Evolutionary conservation across 2,797 vertebrate species (phyloP).

Genomic region (Buphagus erythrorhynchus): DNA sequence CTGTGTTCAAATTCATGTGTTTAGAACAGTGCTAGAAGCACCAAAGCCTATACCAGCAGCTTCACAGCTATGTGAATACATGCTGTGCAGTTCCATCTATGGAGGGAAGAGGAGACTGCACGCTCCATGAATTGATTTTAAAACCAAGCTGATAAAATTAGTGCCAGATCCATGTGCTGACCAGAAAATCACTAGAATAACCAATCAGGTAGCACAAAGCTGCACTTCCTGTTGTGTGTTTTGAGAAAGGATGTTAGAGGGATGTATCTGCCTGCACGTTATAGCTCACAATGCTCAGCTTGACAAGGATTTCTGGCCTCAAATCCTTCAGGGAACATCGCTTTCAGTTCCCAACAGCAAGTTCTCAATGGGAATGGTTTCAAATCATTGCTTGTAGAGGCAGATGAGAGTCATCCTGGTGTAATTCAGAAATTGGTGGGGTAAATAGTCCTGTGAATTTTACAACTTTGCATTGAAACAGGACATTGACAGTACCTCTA

Average conservation of each 20-base stretch:
- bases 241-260: neutral
- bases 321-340: neutral
- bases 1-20: neutral
- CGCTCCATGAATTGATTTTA: neutral
- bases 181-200: neutral
- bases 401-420: neutral
- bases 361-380: neutral
- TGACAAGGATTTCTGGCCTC: neutral
- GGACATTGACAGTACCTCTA: neutral
- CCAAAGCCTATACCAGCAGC: neutral
- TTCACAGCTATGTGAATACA: neutral
- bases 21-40: neutral
- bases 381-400: neutral
- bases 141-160: neutral
- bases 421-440: neutral
- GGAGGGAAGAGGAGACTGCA: neutral
- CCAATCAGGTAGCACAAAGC: neutral
- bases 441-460: neutral
- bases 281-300: neutral
- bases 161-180: neutral
- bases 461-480: neutral
- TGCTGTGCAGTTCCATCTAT: neutral
- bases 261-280: neutral
- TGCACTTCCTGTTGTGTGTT: neutral
- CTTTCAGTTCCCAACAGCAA: neutral